phyloP scores from a whole-genome alignment of 2,797 vertebrate genomes.

The Enteromius afrohamiltoni region DNA sequence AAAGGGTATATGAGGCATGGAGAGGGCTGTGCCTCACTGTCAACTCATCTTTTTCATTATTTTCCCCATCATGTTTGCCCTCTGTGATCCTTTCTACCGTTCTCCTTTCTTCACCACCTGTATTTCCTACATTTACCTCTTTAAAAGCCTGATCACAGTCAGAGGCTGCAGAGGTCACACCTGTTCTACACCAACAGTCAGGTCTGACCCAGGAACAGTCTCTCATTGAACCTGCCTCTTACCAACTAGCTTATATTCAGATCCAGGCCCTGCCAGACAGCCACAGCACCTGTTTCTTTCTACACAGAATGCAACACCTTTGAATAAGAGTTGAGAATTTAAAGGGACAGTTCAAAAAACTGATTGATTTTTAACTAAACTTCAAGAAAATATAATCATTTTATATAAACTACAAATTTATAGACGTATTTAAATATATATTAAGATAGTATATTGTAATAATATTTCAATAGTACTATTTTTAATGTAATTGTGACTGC shows the following conservation, averaged over 20 bases:
- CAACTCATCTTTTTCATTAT: neutral
- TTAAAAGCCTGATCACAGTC: slow-evolving; percentile 29
- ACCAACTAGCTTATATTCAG: slow-evolving; percentile 50
- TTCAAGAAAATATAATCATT: neutral
- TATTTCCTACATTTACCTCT: neutral
- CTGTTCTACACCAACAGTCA: neutral
- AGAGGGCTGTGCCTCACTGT: slow-evolving; percentile 7
- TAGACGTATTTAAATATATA: neutral
- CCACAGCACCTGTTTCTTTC: slow-evolving; percentile 35
- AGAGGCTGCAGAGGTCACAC: slow-evolving; percentile 1
- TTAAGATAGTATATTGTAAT: neutral
- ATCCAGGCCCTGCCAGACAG: slow-evolving; percentile 16
- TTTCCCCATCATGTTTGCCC: slow-evolving; percentile 5
- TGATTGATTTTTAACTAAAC: neutral
- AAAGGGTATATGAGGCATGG: neutral
- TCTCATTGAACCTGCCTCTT: slow-evolving; percentile 28
- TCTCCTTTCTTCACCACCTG: slow-evolving; percentile 7
- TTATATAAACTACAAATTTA: neutral
- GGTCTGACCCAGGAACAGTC: slow-evolving; percentile 33
- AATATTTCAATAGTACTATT: neutral
- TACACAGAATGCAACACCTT: slow-evolving; percentile 30
- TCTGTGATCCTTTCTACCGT: neutral
- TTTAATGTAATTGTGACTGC: neutral
- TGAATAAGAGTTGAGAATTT: neutral
- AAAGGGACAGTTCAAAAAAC: neutral